These are phyloP conservation scores for Himalopsyche phryganea DNA, from an alignment of 1,140 invertebrate species.

Conservation along the genomic window DNA sequence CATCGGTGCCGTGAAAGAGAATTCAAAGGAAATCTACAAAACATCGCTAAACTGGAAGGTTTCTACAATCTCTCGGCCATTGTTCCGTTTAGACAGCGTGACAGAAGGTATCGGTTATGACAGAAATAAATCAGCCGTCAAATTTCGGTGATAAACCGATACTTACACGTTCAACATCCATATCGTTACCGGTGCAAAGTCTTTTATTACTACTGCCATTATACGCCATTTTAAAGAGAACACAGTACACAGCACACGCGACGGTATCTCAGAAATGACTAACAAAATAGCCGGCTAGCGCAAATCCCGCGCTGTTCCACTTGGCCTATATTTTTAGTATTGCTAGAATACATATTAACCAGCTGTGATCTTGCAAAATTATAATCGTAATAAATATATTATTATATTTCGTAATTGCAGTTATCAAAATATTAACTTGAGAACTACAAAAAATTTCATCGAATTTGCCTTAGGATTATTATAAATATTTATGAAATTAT, in stretches of 20 bases:
- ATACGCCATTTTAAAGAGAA: slow-evolving; percentile 53
- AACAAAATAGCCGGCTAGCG: slow-evolving; percentile 37
- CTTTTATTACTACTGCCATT: slow-evolving; percentile 53
- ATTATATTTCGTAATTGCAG: background rate
- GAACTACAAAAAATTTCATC: background rate
- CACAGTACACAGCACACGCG: slow-evolving; percentile 51
- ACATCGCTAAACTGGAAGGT: slow-evolving; percentile 6
- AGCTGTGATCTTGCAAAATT: background rate
- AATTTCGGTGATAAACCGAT: background rate
- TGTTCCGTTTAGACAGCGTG: slow-evolving; percentile 5
- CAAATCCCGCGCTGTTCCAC: slow-evolving; percentile 33
- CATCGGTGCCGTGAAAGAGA: too few species aligned
- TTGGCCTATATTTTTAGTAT: slow-evolving; percentile 16
- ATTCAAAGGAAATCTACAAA: background rate
- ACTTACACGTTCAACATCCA: slow-evolving; percentile 51
- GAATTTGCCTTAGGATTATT: too few species aligned
- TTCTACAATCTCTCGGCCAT: slow-evolving; percentile 13
- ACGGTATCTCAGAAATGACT: slow-evolving; percentile 42
- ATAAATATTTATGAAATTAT: too few species aligned
- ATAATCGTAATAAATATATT: background rate
- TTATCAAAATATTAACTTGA: background rate
- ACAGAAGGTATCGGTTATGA: background rate
- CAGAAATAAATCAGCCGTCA: background rate
- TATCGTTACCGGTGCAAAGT: slow-evolving; percentile 49
- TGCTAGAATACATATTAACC: slow-evolving; percentile 5